These are phyloP conservation scores for Cinclus cinclus DNA, from an alignment of 2,113 vertebrate species.

Conservation along the genomic window DNA sequence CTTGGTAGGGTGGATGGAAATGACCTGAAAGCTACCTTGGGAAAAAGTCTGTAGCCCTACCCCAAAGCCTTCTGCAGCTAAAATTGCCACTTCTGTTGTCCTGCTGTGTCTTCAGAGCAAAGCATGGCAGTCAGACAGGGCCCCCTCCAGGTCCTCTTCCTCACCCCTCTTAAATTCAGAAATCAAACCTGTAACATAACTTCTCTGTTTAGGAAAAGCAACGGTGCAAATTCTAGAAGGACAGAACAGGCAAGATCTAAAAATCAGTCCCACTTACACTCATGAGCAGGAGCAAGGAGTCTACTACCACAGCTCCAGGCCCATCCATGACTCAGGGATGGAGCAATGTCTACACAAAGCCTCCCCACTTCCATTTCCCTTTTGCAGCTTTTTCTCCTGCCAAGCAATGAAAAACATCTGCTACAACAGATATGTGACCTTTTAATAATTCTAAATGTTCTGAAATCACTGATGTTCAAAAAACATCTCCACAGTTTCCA, in stretches of 20 bases:
- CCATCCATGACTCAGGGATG: fast-evolving
- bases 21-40: neutral
- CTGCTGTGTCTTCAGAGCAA: neutral
- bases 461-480: neutral
- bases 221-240: neutral
- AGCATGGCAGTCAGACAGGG: neutral
- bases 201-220: neutral
- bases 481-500: neutral
- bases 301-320: neutral
- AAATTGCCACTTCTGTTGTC: neutral
- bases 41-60: neutral
- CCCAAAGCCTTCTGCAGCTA: neutral
- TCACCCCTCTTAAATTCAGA: neutral
- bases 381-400: neutral
- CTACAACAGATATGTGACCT: neutral
- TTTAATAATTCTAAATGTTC: neutral
- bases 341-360: neutral
- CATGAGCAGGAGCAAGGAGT: neutral
- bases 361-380: neutral
- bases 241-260: neutral
- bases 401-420: neutral
- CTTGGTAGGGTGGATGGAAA: neutral
- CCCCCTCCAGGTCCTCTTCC: neutral
- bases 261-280: neutral
- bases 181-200: neutral